Conservation (phyloP, 1,140 invertebrate species). For the Phymastichus coffea region DNA sequence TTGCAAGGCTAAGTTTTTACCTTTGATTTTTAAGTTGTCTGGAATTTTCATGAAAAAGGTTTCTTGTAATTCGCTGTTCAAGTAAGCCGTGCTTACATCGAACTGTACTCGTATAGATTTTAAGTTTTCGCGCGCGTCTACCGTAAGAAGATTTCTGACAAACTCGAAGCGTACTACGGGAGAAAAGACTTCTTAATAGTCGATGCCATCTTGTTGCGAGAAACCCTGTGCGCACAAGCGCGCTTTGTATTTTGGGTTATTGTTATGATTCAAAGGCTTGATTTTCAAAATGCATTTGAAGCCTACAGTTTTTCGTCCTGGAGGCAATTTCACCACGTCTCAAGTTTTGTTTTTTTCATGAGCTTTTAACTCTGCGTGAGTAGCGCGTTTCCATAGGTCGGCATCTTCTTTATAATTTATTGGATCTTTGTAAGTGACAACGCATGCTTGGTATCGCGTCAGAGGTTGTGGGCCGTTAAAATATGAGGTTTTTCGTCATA, state of each 20-base stretch:
- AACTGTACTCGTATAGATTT: constrained; percentile 13
- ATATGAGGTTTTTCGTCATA: no score
- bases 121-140: constrained; percentile 4
- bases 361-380: not conserved
- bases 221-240: constrained; percentile 32
- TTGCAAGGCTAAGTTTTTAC: constrained; percentile 33
- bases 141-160: constrained; percentile 19
- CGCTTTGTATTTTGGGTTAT: constrained; percentile 12
- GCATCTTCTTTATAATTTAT: no score
- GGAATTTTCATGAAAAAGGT: constrained; percentile 36
- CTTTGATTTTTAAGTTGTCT: constrained; percentile 28
- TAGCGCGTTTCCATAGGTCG: not conserved
- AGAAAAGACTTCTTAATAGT: constrained; percentile 32
- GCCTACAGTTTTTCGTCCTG: constrained; percentile 14
- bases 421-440: no score
- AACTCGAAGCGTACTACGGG: constrained; percentile 27
- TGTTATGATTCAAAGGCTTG: not conserved
- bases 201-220: constrained; percentile 31
- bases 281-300: constrained; percentile 23
- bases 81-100: constrained; percentile 23
- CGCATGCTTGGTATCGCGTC: no score
- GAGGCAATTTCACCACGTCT: constrained; percentile 26
- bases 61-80: constrained; percentile 20
- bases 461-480: no score
- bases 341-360: constrained; percentile 33